Percentiles rank a stretch among this genome's conserved stretches.
These are phyloP conservation scores for Tholera decimalis DNA, from an alignment of 2,888 invertebrate genomes.

Conservation along the genomic window DNA sequence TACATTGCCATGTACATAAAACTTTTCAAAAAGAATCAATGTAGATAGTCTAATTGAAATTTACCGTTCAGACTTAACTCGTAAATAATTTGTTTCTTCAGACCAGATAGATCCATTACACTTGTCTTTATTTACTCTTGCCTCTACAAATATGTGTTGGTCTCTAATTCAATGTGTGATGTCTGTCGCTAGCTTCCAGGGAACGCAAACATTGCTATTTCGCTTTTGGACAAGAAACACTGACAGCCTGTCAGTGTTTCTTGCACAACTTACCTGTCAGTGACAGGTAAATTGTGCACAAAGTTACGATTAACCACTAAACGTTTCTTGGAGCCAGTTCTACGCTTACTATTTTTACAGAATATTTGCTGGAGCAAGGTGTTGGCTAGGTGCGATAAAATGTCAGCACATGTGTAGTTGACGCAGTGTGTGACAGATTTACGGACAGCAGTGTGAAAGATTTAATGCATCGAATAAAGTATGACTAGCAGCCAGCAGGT, in stretches of 20 bases:
- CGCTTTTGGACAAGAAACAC: constrained; percentile 40
- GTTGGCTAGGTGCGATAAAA: constrained; percentile 33
- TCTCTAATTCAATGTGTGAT: constrained; percentile 56
- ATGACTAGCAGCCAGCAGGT: constrained; percentile 40
- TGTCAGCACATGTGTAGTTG: constrained; percentile 12
- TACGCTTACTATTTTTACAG: background rate
- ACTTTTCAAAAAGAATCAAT: background rate
- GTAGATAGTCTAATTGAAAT: background rate
- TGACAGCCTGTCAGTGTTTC: too few relatives aligned
- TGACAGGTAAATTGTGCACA: constrained; percentile 37
- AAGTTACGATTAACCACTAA: constrained; percentile 21
- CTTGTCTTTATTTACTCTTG: constrained; percentile 44
- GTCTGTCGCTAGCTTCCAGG: constrained; percentile 49
- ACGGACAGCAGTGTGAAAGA: constrained; percentile 22
- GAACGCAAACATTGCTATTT: constrained; percentile 29
- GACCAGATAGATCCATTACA: constrained; percentile 10
- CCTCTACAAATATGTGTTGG: constrained; percentile 46
- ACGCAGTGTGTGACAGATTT: constrained; percentile 21
- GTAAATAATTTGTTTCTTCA: constrained; percentile 19
- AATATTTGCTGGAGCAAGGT: constrained; percentile 1
- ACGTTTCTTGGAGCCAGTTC: background rate
- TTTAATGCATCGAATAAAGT: constrained; percentile 37
- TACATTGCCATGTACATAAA: constrained; percentile 4
- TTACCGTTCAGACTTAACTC: constrained; percentile 8
- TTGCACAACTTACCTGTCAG: too few relatives aligned